These are phyloP conservation scores for Lonchura striata DNA, from an alignment of 2,113 vertebrate species.

Conservation along the genomic window DNA sequence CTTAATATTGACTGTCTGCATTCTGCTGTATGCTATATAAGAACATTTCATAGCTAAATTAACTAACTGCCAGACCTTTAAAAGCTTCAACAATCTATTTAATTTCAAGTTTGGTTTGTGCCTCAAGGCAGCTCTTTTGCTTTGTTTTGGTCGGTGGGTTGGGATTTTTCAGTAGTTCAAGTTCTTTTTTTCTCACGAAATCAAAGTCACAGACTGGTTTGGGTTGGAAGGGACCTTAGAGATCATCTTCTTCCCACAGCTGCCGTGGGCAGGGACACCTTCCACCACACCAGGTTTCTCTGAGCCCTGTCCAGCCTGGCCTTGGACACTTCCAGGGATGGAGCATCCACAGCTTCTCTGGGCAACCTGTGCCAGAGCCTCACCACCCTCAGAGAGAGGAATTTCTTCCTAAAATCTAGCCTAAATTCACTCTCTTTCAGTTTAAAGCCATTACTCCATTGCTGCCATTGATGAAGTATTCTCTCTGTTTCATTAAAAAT, in stretches of 20 bases:
- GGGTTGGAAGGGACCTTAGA: not conserved
- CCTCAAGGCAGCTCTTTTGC: not conserved
- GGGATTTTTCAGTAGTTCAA: not conserved
- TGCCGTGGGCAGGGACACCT: not conserved
- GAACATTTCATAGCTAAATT: conserved; percentile 1
- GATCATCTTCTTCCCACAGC: not conserved
- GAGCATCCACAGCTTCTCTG: not conserved
- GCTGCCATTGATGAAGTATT: conserved; percentile 64
- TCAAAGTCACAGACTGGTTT: not conserved
- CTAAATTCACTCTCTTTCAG: not conserved
- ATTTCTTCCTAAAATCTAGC: not conserved
- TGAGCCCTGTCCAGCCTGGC: not conserved
- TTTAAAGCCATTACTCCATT: conserved; percentile 18
- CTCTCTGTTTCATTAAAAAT: conserved; percentile 73
- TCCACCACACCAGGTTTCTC: not conserved
- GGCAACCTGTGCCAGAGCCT: not conserved
- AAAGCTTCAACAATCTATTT: not conserved
- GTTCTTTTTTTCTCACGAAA: not conserved
- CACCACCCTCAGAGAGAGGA: not conserved
- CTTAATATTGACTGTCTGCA: not conserved
- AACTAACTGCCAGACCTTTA: not conserved
- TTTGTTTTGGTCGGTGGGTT: not conserved
- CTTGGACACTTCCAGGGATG: not conserved
- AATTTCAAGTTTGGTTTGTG: not conserved
- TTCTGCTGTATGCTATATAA: not conserved